These are phyloP conservation scores for Panagrolaimus sp. DNA, from an alignment of 1,140 invertebrate genomes.

Conservation along the genomic window DNA sequence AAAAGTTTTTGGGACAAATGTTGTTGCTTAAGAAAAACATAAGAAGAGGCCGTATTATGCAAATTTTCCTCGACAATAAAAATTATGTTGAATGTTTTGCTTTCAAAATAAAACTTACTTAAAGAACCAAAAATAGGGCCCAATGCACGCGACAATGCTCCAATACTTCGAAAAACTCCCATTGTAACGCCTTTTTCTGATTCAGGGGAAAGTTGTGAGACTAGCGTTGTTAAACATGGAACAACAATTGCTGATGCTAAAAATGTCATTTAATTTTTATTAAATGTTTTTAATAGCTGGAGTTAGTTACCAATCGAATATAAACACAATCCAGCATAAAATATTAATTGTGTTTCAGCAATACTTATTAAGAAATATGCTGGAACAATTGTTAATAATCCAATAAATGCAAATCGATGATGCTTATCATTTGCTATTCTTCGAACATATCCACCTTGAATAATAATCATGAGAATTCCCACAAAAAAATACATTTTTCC, in stretches of 20 bases:
- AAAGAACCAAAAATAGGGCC: conserved; percentile 64
- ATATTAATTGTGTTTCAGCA: conserved; percentile 62
- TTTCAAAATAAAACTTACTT: conserved; percentile 19
- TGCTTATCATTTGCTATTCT: conserved; percentile 72
- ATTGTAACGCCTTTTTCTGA: conserved; percentile 67
- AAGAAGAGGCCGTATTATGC: neutral
- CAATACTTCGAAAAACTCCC: conserved; percentile 30
- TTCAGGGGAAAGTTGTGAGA: conserved; percentile 68
- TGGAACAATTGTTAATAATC: conserved; percentile 78
- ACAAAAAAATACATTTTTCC: conserved; percentile 94
- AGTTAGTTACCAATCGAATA: conserved; percentile 76
- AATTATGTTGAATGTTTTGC: neutral
- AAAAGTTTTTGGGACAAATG: too few species aligned
- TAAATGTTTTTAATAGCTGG: conserved; percentile 17
- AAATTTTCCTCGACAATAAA: conserved; percentile 5
- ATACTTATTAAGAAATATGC: conserved; percentile 80
- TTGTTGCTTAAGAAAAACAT: too few species aligned
- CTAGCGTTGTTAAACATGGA: conserved; percentile 82
- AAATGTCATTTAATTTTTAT: conserved; percentile 48
- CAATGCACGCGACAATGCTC: conserved; percentile 22
- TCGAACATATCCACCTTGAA: conserved; percentile 80
- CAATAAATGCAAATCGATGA: conserved; percentile 69
- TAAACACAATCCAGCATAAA: conserved; percentile 76
- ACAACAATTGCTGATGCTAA: conserved; percentile 85
- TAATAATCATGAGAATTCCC: conserved; percentile 81